A percentile compares a stretch with the other conserved stretches of the same genome.
These are phyloP conservation scores for Luffia ferchaultella DNA, from an alignment of 2,888 invertebrate genomes.

Conservation along the genomic window DNA sequence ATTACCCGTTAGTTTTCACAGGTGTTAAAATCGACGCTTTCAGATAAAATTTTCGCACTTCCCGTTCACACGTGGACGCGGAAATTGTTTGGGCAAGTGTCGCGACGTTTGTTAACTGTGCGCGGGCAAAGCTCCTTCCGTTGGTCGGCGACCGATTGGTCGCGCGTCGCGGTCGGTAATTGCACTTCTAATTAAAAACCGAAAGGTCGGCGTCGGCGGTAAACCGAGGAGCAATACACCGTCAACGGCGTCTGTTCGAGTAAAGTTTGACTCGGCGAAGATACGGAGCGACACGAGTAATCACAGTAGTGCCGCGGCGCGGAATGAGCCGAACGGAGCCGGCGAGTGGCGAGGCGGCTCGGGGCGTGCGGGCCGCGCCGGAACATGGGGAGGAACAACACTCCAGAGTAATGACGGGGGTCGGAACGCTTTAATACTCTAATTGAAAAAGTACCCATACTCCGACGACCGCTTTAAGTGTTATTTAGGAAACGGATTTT, in stretches of 20 bases:
- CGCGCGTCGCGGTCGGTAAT: conserved; percentile 21
- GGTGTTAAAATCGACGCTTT: neutral
- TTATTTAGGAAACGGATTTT: conserved; percentile 27
- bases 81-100: neutral
- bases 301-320: conserved; percentile 20
- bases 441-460: conserved; percentile 58
- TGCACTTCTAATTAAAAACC: conserved; percentile 21
- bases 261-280: conserved; percentile 43
- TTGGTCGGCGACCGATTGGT: neutral
- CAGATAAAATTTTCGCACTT: neutral
- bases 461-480: conserved; percentile 51
- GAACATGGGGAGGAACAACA: conserved; percentile 57
- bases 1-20: neutral
- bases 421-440: conserved; percentile 65
- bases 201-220: conserved; percentile 4
- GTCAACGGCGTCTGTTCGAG: conserved; percentile 25
- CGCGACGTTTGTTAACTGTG: neutral
- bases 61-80: neutral
- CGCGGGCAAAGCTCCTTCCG: neutral
- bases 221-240: neutral
- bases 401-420: conserved; percentile 64
- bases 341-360: conserved; percentile 15
- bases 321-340: neutral
- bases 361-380: conserved; percentile 32
- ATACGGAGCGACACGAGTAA: conserved; percentile 24